These are phyloP conservation scores for Phyllotreta striolata DNA, from an alignment of 2,888 invertebrate genomes.

Conservation along the genomic window DNA sequence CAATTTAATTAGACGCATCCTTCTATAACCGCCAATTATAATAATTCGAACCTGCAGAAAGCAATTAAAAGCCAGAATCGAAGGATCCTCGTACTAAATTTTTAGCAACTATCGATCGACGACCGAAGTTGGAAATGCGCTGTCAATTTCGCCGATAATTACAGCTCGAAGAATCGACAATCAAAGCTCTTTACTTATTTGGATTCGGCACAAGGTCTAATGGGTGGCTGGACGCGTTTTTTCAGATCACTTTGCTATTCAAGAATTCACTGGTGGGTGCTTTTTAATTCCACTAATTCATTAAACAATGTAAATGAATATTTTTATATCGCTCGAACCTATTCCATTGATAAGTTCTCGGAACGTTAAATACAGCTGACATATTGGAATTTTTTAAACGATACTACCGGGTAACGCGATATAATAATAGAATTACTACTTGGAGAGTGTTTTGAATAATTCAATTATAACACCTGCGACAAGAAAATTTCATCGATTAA, in stretches of 20 bases:
- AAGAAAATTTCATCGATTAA: too few relatives aligned
- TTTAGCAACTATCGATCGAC: too few relatives aligned
- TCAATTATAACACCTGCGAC: too few relatives aligned
- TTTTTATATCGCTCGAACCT: slow-evolving; percentile 8
- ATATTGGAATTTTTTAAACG: too few relatives aligned
- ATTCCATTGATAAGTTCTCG: slow-evolving; percentile 15
- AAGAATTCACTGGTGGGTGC: slow-evolving; percentile 17
- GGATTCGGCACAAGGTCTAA: slow-evolving; percentile 26
- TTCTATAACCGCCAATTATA: too few relatives aligned
- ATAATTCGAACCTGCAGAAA: too few relatives aligned
- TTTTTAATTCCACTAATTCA: slow-evolving; percentile 14
- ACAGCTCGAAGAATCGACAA: slow-evolving; percentile 15
- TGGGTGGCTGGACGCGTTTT: slow-evolving; percentile 10
- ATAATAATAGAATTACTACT: too few relatives aligned
- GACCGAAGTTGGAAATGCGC: slow-evolving; percentile 4
- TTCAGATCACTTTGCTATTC: slow-evolving; percentile 16
- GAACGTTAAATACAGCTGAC: slow-evolving; percentile 6
- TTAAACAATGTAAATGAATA: slow-evolving; percentile 14
- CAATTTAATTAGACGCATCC: too few relatives aligned
- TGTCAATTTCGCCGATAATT: slow-evolving; percentile 21
- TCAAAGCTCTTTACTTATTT: slow-evolving; percentile 13
- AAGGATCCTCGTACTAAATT: too few relatives aligned
- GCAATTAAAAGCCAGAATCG: too few relatives aligned
- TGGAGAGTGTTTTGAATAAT: too few relatives aligned
- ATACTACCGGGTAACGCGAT: too few relatives aligned